These are phyloP conservation scores for Nephrotoma flavescens DNA, from an alignment of 2,888 invertebrate genomes.

Conservation along the genomic window DNA sequence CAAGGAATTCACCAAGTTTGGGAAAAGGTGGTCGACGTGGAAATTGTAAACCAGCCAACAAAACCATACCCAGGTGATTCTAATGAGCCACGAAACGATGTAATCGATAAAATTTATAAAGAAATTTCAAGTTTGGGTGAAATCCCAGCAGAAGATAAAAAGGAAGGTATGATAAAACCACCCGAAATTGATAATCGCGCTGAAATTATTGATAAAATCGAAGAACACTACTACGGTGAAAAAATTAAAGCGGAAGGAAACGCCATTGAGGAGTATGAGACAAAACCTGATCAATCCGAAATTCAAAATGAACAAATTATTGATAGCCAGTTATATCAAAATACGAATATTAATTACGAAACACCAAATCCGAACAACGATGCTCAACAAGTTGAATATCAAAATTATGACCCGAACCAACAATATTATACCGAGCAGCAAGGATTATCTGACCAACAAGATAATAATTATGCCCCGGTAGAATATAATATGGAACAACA, in stretches of 20 bases:
- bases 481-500: background rate
- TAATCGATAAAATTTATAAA: background rate
- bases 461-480: background rate
- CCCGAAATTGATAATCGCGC: background rate
- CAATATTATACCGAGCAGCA: background rate
- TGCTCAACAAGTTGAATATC: background rate
- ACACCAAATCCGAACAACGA: background rate
- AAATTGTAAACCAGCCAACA: background rate
- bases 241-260: background rate
- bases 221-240: constrained; percentile 1
- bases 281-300: background rate
- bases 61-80: background rate
- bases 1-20: background rate
- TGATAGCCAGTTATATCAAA: background rate
- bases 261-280: background rate
- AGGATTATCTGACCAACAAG: background rate
- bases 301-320: background rate
- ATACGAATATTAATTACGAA: background rate
- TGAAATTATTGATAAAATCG: background rate
- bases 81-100: background rate
- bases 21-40: background rate
- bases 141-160: background rate
- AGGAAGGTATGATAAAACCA: background rate
- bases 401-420: background rate
- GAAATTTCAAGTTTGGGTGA: background rate